Base-by-base conservation (phyloP, 2,888 invertebrate species). In the Antheraea yamamai region DNA sequence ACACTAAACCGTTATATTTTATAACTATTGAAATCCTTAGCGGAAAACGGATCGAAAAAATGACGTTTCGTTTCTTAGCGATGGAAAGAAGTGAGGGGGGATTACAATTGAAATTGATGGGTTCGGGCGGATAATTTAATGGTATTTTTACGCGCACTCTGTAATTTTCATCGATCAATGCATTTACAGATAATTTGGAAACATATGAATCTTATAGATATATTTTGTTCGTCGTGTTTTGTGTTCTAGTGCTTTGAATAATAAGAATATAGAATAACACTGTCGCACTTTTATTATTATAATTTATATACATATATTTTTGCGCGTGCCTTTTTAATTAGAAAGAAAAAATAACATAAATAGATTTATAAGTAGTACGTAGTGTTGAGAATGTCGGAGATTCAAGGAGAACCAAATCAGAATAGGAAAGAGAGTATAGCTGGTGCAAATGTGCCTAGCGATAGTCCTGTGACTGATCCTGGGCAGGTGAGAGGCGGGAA, bases 391-490 rank as follows among this genome's bases (percentile, higher is more conserved):
- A 94, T 94, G 94, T 93, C 94, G 76, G 94, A 95, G 75, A 88
- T 86, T 8, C 93, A 92, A 78, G 91, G 89, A 2, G 94, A 94
- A 78, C 88, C 90, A 16, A 91, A 87, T 81, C 88, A 87, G 72
- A 90, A 88, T 80, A 86, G 94, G 66, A 94, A 94, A 79, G 95
- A 94, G 71, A 93, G 90, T 81, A 90, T 94, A n/a, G 86, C 85
- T 4, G 85, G 84, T 4, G 92, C 92, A 4, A 95, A 95, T 81
- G 93, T 96, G 74, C 95, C 97, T 16, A 96, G 96, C 81, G 97
- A 97, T 90, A 96, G 96, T 84, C 97, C 97, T 75, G 96, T 97
- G 81, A 97, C 97, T 66, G 97, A 97, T 90, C 97, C 97, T 77
- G 97, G 97, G 71, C 97, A 97, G 78, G 94, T 92, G 2, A 87